Base-by-base conservation (phyloP, 2,797 vertebrate genomes). In the Enteromius mattozi region DNA sequence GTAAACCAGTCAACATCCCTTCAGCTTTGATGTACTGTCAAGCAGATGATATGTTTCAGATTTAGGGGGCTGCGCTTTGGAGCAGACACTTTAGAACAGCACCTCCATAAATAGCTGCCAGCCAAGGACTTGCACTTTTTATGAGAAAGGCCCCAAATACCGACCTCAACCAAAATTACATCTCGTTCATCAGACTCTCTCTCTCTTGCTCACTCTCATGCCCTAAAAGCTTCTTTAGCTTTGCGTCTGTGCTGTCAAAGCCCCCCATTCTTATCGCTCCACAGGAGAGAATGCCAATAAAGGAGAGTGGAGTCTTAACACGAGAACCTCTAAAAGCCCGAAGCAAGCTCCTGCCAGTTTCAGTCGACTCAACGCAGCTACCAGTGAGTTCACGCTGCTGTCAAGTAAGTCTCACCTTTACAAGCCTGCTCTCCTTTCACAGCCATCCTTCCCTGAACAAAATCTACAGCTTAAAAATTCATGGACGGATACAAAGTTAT, bases 141-240 rank as follows among this genome's bases (percentile, higher is more conserved):
- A 76, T 72, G 76, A 80, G 78, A 84, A 90, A 92, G 92, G 86
- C 81, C 85, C 85, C 82, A 89, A 88, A 90, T 90, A 87, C 87
- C 65, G 83, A 86, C 81, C 87, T 91, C 84, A 88, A 87, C 91
- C 88, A 91, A 91, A 92, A 94, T 94, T 92, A 91, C 92, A 91
- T 81, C 91, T 93, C 91, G 24, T 94, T 94, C 82, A 93, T 94
- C 93, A 94, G 89, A 66, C 83, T 80, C 89, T 91, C 91, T 91
- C 91, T 84, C 86, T 80, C 84, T 88, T 61, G 88, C 82, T 88
- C 87, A 74, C 86, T 86, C 88, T 91, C 86, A 83, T 88, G 87
- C 84, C 86, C 88, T 78, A 35, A 89, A 89, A 91, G 86, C 66
- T 86, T 86, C 49, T 83, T 86, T 86, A 63, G 63, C 45, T 40